Base-by-base conservation (phyloP, 2,113 vertebrate species). In the Brachionichthys hirsutus region DNA sequence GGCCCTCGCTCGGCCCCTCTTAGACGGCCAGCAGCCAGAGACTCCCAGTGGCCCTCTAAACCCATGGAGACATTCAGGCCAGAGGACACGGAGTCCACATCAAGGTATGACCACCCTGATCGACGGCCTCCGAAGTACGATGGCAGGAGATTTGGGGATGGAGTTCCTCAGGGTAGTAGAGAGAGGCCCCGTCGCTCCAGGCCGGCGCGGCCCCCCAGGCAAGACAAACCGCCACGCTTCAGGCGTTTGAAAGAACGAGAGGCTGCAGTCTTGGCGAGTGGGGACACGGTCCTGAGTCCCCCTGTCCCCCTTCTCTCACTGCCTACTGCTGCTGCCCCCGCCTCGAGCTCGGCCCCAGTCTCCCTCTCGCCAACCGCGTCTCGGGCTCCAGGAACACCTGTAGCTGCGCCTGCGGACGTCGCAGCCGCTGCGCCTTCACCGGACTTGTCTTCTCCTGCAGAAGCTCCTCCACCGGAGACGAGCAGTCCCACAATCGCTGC, bases 161-260 rank as follows among this genome's bases (percentile, higher is more conserved):
- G 90, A 1, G 94, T 91, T 67, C 77, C 78, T 46, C 94, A 95
- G 68, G 87, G 90, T 86, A 70, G 89, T 85, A 75, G 95, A 78
- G 97, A 99, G 51, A 91, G 94, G 24, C 95, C 96, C 15, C 92
- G 98, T 43, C 90, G 96, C 55, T 94, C 98, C 22, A 89, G 98
- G 14, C 96, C 98, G 42, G 93, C 96, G 0, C 88, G 97, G 18
- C 98, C 98, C 36, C 98, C 98, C 0, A 92, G 97, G 61, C 98
- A 99, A 54, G 98, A 99, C 84, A 99, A 99, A 45, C 98, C 98
- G 0, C 97, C 97, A 0, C 92, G 98, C 45, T 99, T 99, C 65
- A 90, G 98, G 24, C 90, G 97, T 24, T 91, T 99, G 20, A 94
- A 98, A 73, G 96, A 99, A 46, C 92, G 94, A 15, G 97, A 99